These are phyloP conservation scores for Endotricha flammealis DNA, from an alignment of 2,888 invertebrate genomes.

Conservation along the genomic window DNA sequence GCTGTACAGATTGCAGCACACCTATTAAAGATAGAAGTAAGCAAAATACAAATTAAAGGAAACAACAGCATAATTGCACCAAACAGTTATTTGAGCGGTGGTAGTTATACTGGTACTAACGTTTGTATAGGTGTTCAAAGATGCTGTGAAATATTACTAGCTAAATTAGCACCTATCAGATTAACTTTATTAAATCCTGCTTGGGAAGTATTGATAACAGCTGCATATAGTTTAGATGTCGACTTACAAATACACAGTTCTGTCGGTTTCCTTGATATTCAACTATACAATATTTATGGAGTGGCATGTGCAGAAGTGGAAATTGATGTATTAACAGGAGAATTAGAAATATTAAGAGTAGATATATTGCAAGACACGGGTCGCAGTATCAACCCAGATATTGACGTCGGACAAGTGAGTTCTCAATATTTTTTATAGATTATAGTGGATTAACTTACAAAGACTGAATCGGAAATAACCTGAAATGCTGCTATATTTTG, in stretches of 20 bases:
- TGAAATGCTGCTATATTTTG: not conserved
- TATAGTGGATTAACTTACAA: too few species aligned
- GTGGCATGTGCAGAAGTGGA: constrained; percentile 81
- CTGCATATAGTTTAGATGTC: constrained; percentile 40
- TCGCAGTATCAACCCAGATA: constrained; percentile 77
- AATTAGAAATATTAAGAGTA: constrained; percentile 76
- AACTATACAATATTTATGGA: constrained; percentile 63
- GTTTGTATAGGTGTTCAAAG: constrained; percentile 74
- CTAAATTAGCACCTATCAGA: constrained; percentile 60
- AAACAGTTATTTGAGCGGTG: constrained; percentile 82
- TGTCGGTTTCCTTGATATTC: constrained; percentile 21
- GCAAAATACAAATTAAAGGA: constrained; percentile 81
- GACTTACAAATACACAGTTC: constrained; percentile 38
- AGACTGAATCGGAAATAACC: too few species aligned
- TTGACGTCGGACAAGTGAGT: constrained; percentile 81
- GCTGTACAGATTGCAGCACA: constrained; percentile 82
- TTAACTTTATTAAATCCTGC: constrained; percentile 34
- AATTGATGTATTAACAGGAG: constrained; percentile 84
- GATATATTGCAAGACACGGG: constrained; percentile 82
- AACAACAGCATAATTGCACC: constrained; percentile 79
- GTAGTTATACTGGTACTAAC: constrained; percentile 82
- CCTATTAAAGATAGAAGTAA: constrained; percentile 79
- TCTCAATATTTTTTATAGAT: too few species aligned
- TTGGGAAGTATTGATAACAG: constrained; percentile 65
- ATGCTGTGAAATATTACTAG: constrained; percentile 64